These are phyloP conservation scores for Thalassarche chlororhynchos DNA, from an alignment of 2,113 vertebrate genomes.

Conservation along the genomic window DNA sequence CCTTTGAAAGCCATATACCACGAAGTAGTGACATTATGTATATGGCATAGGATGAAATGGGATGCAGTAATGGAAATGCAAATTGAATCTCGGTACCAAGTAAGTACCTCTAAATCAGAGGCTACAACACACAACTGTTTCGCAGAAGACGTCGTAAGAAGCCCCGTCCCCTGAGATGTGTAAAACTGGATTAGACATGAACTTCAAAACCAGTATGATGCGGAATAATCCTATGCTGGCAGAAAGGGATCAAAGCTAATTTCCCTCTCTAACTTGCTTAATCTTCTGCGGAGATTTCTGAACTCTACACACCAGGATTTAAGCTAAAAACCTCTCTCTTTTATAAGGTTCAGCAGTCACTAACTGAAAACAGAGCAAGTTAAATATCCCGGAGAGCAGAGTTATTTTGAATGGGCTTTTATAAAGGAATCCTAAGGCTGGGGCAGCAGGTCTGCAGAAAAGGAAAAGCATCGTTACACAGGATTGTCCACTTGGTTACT, in stretches of 20 bases:
- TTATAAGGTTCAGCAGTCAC: background rate
- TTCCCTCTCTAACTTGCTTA: background rate
- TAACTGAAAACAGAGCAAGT: background rate
- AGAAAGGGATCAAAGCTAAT: constrained; percentile 45
- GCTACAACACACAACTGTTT: background rate
- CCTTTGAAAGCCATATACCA: background rate
- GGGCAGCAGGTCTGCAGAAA: background rate
- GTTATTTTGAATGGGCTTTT: background rate
- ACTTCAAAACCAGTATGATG: background rate
- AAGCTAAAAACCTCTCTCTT: background rate
- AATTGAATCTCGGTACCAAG: background rate
- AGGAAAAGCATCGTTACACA: background rate
- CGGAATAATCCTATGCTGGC: constrained; percentile 28
- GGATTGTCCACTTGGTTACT: background rate
- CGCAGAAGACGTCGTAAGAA: background rate
- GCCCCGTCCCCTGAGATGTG: background rate
- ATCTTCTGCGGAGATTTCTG: background rate
- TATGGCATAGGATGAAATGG: background rate
- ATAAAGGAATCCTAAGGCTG: background rate
- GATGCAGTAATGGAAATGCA: background rate
- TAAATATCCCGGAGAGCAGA: background rate
- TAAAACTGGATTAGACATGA: constrained; percentile 33
- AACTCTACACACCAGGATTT: background rate
- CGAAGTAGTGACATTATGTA: rapidly evolving
- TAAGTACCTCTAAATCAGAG: background rate